Base-by-base conservation (phyloP, 1,140 invertebrate species). In the Caenorhabditis remanei region DNA sequence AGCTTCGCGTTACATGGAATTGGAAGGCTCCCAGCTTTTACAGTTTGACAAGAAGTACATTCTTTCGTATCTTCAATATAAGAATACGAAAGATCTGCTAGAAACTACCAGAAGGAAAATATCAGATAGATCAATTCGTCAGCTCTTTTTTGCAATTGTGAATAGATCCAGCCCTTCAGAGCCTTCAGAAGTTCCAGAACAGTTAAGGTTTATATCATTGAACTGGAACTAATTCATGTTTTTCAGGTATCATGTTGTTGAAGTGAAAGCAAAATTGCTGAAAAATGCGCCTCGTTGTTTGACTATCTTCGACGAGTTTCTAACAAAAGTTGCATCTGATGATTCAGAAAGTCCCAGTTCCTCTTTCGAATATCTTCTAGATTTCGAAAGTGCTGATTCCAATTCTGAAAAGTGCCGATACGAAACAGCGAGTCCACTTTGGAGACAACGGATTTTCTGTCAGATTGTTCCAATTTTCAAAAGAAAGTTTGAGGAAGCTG, bases 401-500 rank as follows among this genome's bases (percentile, higher is more conserved):
- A 79, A 50, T 53, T 46, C 71, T 24, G 71, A 79, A 21, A 79
- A 50, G 41, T 79, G 71, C 11, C 43, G 46, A 50, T 79, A 79
- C 53, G n/a, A 79, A n/a, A 79, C 71, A 11, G 71, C 19, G 53
- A 79, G 71, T 53, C 46, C 71, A 19, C n/a, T 79, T 13, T 79
- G 71, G 71, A 79, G 71, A 79, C 71, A 79, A 24, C 43, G 71
- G 2, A 79, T 79, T 50, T 79, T 79, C 71, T 79, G 71, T 50
- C 71, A 79, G 53, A 79, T 79, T 24, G 71, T 79, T 6, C 71
- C 71, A 19, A 79, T 53, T 21, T 79, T 79, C 46, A 79, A 79
- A 14, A 79, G 46, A 79, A 79, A 79, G 21, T 79, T 79, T 11
- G 71, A 79, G 4, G 71, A 79, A 41, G 19, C 71, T 53, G 71